These are phyloP conservation scores for Eumaeus atala DNA, from an alignment of 1,140 invertebrate genomes.

Conservation along the genomic window DNA sequence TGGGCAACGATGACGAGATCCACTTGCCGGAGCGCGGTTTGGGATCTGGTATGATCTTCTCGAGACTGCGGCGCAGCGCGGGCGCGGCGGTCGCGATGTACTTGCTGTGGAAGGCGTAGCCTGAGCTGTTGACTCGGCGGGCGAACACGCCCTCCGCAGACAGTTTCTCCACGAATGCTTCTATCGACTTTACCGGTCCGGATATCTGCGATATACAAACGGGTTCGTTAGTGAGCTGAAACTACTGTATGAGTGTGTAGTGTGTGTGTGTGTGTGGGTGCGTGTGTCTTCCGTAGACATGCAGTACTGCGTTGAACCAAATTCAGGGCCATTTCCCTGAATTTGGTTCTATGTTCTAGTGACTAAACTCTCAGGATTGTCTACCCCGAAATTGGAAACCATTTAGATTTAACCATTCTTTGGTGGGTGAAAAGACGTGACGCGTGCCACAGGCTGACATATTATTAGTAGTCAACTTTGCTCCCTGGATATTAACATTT, in stretches of 20 bases:
- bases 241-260: no score
- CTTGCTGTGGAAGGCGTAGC: constrained; percentile 4
- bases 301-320: background rate
- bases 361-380: no score
- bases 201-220: background rate
- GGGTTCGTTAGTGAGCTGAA: no score
- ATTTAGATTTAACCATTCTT: no score
- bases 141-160: background rate
- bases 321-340: no score
- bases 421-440: no score
- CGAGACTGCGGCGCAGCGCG: background rate
- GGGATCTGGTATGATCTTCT: constrained; percentile 2
- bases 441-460: no score
- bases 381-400: no score
- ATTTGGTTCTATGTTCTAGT: no score
- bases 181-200: background rate
- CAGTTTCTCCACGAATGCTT: constrained; percentile 4
- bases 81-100: constrained; percentile 8
- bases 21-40: constrained; percentile 8
- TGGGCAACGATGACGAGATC: background rate
- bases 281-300: no score
- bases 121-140: background rate
- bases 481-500: no score
- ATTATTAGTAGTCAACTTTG: no score
- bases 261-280: background rate